Base-by-base conservation (phyloP, 64 coral and sea anemone species). In the Pocillopora verrucosa region DNA sequence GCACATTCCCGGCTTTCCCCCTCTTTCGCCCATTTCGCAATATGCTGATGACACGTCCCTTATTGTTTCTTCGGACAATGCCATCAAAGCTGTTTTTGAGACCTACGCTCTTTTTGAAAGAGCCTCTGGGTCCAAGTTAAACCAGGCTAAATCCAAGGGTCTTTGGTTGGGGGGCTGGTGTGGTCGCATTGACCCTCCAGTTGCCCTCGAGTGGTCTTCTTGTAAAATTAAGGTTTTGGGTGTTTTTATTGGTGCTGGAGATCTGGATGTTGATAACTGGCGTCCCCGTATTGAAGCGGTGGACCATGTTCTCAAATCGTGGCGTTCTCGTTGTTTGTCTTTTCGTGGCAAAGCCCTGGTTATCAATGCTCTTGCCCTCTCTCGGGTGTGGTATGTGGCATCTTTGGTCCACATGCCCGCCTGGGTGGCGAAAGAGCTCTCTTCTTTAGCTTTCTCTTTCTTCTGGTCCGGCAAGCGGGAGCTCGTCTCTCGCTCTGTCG, bases 291-390 rank as follows among this genome's bases (percentile, higher is more conserved):
- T 90, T 4, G 2, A 61, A 38, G 80, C 79, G 17, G 65, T 63
- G 1, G 56, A 69, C 0, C 59, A 57, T 13, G 78, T 74, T 10
- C 34, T 90, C 0, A 20, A 59, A 11, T 80, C 57, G 1, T 90
- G 78, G 78, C 41, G 88, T 9, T 62, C 68, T 11, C 88, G 78
- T 0, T 74, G 58, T 35, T 16, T 93, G 9, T 89, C 87, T 11
- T 78, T 45, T 13, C n/a, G 22, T 14, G 84, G 91, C 10, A 92
- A 76, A 13, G 76, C 85, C 1, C 34, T 80, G 0, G 76, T 92
- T 1, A n/a, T 87, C 15, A 89, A 93, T 69, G 87, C 87, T 12
- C 35, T 93, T 0, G 92, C 78, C n/a, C 15, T 89, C 0, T 83
- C 69, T 0, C 30, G 79, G 2, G 34, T 89, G 0, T 93, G 86